Base-by-base conservation (phyloP, 2,797 vertebrate genomes). In the Remorina albescens region DNA sequence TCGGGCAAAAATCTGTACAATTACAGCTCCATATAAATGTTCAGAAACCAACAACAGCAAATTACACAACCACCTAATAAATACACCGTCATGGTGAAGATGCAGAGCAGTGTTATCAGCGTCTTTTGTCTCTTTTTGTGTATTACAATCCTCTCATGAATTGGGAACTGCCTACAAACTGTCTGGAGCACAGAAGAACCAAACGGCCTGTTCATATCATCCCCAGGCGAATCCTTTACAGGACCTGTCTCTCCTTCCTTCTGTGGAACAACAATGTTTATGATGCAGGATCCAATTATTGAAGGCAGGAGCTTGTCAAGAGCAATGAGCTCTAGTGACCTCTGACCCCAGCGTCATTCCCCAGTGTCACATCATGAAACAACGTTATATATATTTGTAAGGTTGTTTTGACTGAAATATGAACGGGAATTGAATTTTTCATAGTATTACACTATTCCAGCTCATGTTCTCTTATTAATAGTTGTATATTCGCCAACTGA, bases 261-360 rank as follows among this genome's bases (percentile, higher is more conserved):
- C 39, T 51, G 71, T 21, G 28, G 69, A 83, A 69, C 73, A 72
- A 71, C 74, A 76, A 26, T 26, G 68, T 81, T 76, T 64, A 80
- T 74, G 74, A 85, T 85, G 82, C 85, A 62, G 65, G 46, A 74
- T 83, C 80, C 80, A 87, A 82, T 87, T 85, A 83, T 66, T 71
- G 64, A 51, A 58, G 74, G 30, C 44, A 78, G 67, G 74, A 56
- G 54, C 76, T 83, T 86, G 78, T 80, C 86, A 84, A 63, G 69
- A 70, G 67, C 81, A 79, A 84, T 69, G 72, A 81, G 81, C 65
- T 80, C 59, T 4, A n/a, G 63, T 77, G 83, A 88, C 85, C 80
- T 51, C 54, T 76, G 80, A 86, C 83, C 86, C 42, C 9, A 18
- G 57, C 30, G 6, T 30, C 3, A 6, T 30, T 30, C 6, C 30